Percentiles rank a stretch among this genome's conserved stretches.
phyloP scores from a whole-genome alignment of 2,888 invertebrate species.

The Drosophila flavopinicola region DNA sequence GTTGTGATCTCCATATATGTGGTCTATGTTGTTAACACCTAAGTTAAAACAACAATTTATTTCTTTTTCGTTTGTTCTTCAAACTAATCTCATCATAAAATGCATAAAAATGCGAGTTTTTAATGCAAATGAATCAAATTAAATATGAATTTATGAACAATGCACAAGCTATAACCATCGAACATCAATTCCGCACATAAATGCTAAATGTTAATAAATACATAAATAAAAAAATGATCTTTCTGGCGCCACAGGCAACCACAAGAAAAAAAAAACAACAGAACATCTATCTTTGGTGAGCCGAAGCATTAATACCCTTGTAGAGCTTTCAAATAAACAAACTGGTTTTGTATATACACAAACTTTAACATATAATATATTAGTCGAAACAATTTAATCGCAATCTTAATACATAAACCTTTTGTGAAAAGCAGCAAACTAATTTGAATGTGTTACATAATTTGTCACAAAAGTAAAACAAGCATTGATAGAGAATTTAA shows the following conservation, averaged over 20 bases:
- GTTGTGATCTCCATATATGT: slow-evolving; percentile 5
- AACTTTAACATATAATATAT: too few species aligned
- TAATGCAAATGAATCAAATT: slow-evolving; percentile 44
- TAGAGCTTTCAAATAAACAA: too few species aligned
- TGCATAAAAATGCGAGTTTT: slow-evolving; percentile 21
- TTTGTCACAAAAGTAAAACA: slow-evolving; percentile 1
- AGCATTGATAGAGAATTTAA: slow-evolving; percentile 1
- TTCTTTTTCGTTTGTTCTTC: slow-evolving; percentile 4
- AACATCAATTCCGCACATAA: slow-evolving; percentile 41
- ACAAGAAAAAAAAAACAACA: slow-evolving; percentile 1
- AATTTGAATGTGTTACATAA: background rate
- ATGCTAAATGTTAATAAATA: too few species aligned
- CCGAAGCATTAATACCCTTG: slow-evolving; percentile 21
- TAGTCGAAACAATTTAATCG: too few species aligned
- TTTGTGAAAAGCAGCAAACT: background rate
- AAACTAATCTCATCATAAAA: slow-evolving; percentile 34
- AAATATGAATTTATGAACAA: slow-evolving; percentile 46
- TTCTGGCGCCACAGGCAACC: slow-evolving; percentile 61
- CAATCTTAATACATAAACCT: too few species aligned
- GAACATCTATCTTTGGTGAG: background rate
- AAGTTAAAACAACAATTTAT: slow-evolving; percentile 3
- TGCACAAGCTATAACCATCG: slow-evolving; percentile 29
- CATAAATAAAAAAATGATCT: slow-evolving; percentile 37
- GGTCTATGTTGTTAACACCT: background rate
- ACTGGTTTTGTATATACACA: too few species aligned